Conservation (phyloP, 2,113 vertebrate species). For the Osmerus eperlanus region DNA sequence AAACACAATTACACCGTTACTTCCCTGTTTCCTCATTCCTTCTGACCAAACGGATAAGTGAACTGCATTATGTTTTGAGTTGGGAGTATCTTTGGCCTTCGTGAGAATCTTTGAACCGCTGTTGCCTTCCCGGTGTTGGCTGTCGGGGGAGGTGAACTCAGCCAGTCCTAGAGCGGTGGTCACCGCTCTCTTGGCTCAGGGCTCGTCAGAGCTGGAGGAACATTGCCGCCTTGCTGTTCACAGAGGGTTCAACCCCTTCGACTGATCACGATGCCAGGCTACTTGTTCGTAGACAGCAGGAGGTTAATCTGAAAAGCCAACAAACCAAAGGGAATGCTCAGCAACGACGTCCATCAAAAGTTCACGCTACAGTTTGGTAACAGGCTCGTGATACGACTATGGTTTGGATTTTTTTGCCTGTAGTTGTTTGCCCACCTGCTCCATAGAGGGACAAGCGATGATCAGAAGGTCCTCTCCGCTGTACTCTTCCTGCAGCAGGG, state of each 20-base stretch:
- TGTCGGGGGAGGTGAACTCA: constrained; percentile 15
- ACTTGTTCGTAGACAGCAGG: constrained; percentile 85
- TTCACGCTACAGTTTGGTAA: constrained; percentile 34
- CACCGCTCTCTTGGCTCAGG: constrained; percentile 29
- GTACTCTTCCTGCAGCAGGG: constrained; percentile 91
- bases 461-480: constrained; percentile 90
- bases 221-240: constrained; percentile 23
- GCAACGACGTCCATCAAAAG: not conserved
- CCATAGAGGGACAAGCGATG: constrained; percentile 92
- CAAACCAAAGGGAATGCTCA: constrained; percentile 36
- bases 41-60: constrained; percentile 21
- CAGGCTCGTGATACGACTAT: constrained; percentile 37
- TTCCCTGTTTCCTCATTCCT: constrained; percentile 20
- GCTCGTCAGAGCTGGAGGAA: constrained; percentile 31
- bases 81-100: constrained; percentile 49
- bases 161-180: constrained; percentile 22
- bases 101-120: constrained; percentile 9
- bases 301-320: constrained; percentile 83
- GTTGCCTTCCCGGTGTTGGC: constrained; percentile 11
- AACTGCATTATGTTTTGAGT: constrained; percentile 17
- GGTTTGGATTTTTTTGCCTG: constrained; percentile 16
- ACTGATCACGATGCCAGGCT: constrained; percentile 45
- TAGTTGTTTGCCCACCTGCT: constrained; percentile 78
- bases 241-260: constrained; percentile 16
- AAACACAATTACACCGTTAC: not conserved